These are phyloP conservation scores for Cassiopea andromeda DNA, from an alignment of 30 jellyfish, hydroid and myxozoan species.

Conservation along the genomic window DNA sequence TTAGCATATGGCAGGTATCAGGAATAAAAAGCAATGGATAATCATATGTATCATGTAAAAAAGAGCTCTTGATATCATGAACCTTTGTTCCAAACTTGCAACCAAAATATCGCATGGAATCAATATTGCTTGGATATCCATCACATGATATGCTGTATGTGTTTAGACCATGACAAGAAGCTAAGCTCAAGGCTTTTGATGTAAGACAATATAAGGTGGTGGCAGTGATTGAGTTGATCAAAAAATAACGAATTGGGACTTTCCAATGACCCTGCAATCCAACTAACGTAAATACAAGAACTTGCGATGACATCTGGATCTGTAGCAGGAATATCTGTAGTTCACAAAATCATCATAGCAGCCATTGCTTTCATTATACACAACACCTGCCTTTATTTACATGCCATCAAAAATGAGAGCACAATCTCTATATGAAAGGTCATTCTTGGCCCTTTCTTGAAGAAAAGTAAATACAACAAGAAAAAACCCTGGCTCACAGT, in stretches of 20 bases:
- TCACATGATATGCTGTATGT: constrained; percentile 24
- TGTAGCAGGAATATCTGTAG: constrained; percentile 2
- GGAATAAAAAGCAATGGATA: constrained; percentile 19
- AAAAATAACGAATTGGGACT: constrained; percentile 40
- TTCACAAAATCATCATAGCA: constrained; percentile 37
- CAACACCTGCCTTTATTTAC: constrained; percentile 2
- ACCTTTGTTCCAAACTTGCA: constrained; percentile 35
- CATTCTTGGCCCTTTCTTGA: constrained; percentile 20
- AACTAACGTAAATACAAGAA: constrained; percentile 37
- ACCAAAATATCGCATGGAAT: constrained; percentile 20
- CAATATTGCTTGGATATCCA: constrained; percentile 29
- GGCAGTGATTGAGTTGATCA: constrained; percentile 17
- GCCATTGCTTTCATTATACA: constrained; percentile 7
- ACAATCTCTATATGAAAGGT: constrained; percentile 9
- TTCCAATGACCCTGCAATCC: constrained; percentile 49
- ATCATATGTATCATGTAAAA: background rate
- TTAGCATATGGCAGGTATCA: constrained; percentile 60
- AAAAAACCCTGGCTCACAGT: constrained; percentile 70
- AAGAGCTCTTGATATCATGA: constrained; percentile 5
- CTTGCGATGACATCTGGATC: constrained; percentile 19
- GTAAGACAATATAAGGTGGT: background rate
- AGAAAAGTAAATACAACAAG: constrained; percentile 36
- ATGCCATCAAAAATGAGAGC: constrained; percentile 55
- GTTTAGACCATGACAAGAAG: constrained; percentile 2
- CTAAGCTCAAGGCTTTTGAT: background rate